Evolutionary conservation across 2,888 invertebrate species (phyloP).

Genomic region (Steinernema scapterisci): DNA sequence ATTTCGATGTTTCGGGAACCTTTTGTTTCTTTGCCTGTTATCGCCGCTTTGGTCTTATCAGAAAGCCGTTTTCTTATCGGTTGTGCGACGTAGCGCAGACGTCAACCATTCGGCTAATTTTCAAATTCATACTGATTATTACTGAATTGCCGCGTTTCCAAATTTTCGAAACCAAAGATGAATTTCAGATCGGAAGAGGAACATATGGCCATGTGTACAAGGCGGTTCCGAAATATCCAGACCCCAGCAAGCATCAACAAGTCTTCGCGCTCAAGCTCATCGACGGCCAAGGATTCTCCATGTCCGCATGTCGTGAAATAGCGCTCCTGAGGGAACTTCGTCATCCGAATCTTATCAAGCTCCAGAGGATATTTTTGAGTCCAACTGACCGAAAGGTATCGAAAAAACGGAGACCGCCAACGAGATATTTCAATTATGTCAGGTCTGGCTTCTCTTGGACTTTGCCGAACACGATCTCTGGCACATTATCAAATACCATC

Average conservation of each 20-base stretch:
- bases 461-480: constrained; percentile 99
- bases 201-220: constrained; percentile 80
- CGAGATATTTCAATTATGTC: too few species aligned
- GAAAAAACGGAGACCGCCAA: too few species aligned
- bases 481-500: constrained; percentile 98
- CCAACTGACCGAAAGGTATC: constrained; percentile 73
- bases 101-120: too few species aligned
- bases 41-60: too few species aligned
- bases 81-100: too few species aligned
- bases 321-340: constrained; percentile 86
- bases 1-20: constrained; percentile 13
- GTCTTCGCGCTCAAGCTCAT: constrained; percentile 98
- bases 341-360: constrained; percentile 90
- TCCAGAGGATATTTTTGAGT: constrained; percentile 93
- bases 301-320: constrained; percentile 96
- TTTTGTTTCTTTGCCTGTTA: too few species aligned
- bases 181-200: constrained; percentile 65
- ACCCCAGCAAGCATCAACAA: constrained; percentile 66
- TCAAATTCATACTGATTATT: too few species aligned
- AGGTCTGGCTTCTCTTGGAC: constrained; percentile 90
- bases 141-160: too few species aligned
- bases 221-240: constrained; percentile 80
- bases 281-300: constrained; percentile 96
- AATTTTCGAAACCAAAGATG: too few species aligned
- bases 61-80: too few species aligned